Base-by-base conservation (phyloP, 2,113 vertebrate genomes). In the Cromileptes altivelis region DNA sequence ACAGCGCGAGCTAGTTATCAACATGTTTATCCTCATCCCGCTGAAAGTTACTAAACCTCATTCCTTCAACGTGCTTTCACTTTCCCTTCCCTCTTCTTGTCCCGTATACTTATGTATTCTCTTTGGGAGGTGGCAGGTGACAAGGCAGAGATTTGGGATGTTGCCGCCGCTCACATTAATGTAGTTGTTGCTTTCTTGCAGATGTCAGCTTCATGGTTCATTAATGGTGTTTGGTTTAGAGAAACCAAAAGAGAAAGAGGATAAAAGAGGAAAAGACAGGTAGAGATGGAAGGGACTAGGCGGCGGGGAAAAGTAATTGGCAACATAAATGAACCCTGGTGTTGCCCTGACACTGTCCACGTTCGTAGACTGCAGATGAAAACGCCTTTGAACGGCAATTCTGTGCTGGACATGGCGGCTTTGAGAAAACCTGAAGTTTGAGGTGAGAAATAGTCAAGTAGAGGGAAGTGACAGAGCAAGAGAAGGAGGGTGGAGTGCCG, bases 211-310 rank as follows among this genome's bases (percentile, higher is more conserved):
- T 71, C 89, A 80, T 13, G 81, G 75, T 94, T 94, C 92, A 91
- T 94, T 95, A 93, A 89, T 60, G 70, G 19, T 72, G 83, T 93
- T 93, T 93, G 90, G 88, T 92, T 93, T 88, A 40, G 58, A 74
- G 68, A 47, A 72, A 76, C 45, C 74, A 25, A 49, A 81, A 21
- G 94, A 94, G 94, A 95, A 93, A 94, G 94, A 94, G 96, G 96
- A 84, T 95, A 93, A 96, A 96, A 96, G 96, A 96, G 94, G 92
- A 93, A 95, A 95, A 53, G 96, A 96, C 95, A 96, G 96, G 94
- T 74, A 95, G 95, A 95, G 95, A 96, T 94, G 95, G 85, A 88
- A 76, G 49, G 71, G 42, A 85, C 57, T 19, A 6, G 68, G 75
- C 73, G 27, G 70, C 53, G 23, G 3, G 60, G 69, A 62, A 62